Evolutionary conservation across 1,140 invertebrate species (phyloP).

Genomic region (Cardiocondyla obscurior): DNA sequence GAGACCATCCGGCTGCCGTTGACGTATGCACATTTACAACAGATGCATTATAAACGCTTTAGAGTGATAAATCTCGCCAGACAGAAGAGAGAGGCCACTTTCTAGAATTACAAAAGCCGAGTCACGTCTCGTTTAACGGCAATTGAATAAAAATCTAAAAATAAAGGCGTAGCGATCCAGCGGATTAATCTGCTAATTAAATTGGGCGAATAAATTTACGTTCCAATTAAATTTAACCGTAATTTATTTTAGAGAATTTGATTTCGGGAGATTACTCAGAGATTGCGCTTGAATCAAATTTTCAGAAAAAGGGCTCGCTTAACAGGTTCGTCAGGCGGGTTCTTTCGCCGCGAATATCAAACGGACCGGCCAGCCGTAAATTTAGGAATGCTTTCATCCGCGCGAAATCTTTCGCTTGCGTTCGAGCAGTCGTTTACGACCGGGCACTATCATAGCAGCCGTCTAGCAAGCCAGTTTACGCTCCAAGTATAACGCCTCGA

Average conservation of each 20-base stretch:
- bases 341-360: neutral
- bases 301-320: neutral
- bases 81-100: neutral
- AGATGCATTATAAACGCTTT: neutral
- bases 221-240: neutral
- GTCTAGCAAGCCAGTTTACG: constrained; percentile 56
- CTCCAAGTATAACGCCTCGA: constrained; percentile 34
- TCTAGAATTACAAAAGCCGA: neutral
- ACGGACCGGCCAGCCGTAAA: neutral
- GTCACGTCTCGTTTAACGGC: neutral
- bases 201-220: neutral
- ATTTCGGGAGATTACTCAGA: neutral
- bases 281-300: neutral
- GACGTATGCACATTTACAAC: constrained; percentile 1
- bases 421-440: constrained; percentile 57
- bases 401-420: constrained; percentile 37
- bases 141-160: neutral
- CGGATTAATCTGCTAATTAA: neutral
- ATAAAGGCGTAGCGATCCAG: neutral
- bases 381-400: constrained; percentile 11
- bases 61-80: neutral
- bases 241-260: neutral
- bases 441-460: constrained; percentile 9
- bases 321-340: neutral
- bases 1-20: neutral